Conservation (phyloP, 1,140 invertebrate genomes). For the Monochamus saltuarius region DNA sequence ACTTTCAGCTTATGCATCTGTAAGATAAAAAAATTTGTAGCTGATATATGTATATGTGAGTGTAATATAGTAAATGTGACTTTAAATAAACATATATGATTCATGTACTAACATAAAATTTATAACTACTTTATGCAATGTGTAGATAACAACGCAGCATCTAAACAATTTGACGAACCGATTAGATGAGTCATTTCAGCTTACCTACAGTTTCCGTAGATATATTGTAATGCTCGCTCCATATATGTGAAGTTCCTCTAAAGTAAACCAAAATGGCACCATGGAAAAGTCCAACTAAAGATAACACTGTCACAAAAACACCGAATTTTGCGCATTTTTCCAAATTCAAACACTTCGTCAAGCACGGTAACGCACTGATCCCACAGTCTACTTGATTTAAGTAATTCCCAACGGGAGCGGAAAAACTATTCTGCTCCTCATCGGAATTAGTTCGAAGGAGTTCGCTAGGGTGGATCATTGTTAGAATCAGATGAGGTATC, state of each 20-base stretch:
- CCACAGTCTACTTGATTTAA: constrained; percentile 63
- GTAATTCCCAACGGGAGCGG: constrained; percentile 43
- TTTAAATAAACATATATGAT: no score
- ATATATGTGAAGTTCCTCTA: constrained; percentile 55
- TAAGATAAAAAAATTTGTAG: no score
- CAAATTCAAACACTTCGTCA: constrained; percentile 53
- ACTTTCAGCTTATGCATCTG: no score
- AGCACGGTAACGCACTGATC: constrained; percentile 57
- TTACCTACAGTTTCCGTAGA: constrained; percentile 34
- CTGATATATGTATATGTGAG: no score
- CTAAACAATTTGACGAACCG: not conserved
- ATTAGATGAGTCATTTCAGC: not conserved
- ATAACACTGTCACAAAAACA: constrained; percentile 57
- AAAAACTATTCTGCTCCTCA: constrained; percentile 46
- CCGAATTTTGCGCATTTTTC: constrained; percentile 59
- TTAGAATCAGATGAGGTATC: not conserved
- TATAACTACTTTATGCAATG: no score
- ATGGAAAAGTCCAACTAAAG: constrained; percentile 57
- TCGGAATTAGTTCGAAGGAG: constrained; percentile 47
- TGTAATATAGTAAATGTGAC: no score
- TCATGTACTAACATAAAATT: no score
- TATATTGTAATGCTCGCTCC: constrained; percentile 41
- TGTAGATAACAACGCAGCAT: no score
- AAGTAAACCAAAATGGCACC: constrained; percentile 60
- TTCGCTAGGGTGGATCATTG: constrained; percentile 46